Evolutionary conservation across 2,113 vertebrate genomes (phyloP), one percentile per base, ranked within the genome.

Genomic region (Caracal caracal): DNA sequence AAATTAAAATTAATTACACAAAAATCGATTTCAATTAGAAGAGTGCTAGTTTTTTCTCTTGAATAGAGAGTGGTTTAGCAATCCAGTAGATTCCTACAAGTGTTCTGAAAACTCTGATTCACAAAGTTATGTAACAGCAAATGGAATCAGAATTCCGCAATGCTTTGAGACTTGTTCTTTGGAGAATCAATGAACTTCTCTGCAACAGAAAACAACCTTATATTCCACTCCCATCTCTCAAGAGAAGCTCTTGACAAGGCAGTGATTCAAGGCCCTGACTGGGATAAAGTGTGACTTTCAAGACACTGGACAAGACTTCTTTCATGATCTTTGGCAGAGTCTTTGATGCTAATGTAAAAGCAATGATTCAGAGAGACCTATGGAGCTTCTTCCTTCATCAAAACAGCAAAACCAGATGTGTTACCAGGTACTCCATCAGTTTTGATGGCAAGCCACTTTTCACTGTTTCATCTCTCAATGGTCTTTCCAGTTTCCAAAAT

Each of bases 331-430:
- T 70, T 73, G 92, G 92, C 92, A 94, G 49, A 63, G n/a, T n/a
- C 76, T 93, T 51, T 68, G 86, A 96, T 79, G 68, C n/a, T 66
- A 90, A 63, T 63, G 49, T 95, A 88, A 96, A 96, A 97, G 89
- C 86, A 93, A 56, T 76, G 90, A 93, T 93, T 97, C 86, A 96
- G 1, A 30, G 82, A 0, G 56, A 80, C 47, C 70, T 61, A 26
- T 43, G 56, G 86, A 88, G 86, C 47, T 40, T 59, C 94, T 87
- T 90, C 86, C 78, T 89, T 95, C 76, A 79, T 40, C 53, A 70
- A 78, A 90, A 70, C 73, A 66, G 88, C 84, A 93, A 94, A 95
- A 94, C 66, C 94, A 96, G 75, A 88, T 83, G 76, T 88, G 53
- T 47, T 26, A 93, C 19, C 81, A 88, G 86, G 87, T 70, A 81